Evolutionary conservation across 2,888 invertebrate species (phyloP).

Genomic region (Drosophila glabriapex): DNA sequence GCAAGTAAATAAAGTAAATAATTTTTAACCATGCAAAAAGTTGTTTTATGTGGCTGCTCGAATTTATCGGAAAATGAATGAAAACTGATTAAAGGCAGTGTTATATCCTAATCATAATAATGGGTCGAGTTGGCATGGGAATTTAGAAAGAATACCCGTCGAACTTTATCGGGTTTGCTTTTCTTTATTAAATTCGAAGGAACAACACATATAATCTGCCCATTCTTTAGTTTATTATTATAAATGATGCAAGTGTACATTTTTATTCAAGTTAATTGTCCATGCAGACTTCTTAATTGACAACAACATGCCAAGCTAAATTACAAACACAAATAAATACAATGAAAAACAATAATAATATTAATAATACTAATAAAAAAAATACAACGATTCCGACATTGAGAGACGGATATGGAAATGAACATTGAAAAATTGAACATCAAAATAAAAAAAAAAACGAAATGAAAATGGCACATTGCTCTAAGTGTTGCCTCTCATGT

Average conservation of each 20-base stretch:
- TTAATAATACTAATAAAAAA: background rate
- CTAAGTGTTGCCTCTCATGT: conserved; percentile 13
- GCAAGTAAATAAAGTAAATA: too few species aligned
- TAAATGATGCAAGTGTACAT: background rate
- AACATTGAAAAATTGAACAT: conserved; percentile 56
- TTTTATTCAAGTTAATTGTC: conserved; percentile 19
- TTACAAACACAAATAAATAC: conserved; percentile 6
- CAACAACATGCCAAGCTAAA: conserved; percentile 18
- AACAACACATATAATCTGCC: background rate
- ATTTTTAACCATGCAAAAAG: too few species aligned
- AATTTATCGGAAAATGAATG: background rate
- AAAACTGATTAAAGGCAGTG: background rate
- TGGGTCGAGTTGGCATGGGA: background rate
- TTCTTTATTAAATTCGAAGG: background rate
- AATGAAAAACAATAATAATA: background rate
- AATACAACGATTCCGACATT: conserved; percentile 39
- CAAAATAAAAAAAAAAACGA: conserved; percentile 8
- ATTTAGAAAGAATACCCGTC: background rate
- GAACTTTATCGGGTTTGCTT: background rate
- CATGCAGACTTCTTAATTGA: conserved; percentile 24
- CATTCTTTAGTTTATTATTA: background rate
- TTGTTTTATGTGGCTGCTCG: too few species aligned
- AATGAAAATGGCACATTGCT: conserved; percentile 39
- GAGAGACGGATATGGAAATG: conserved; percentile 65
- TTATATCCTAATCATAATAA: background rate